Percentiles rank a stretch among this genome's conserved stretches.
phyloP scores from a whole-genome alignment of 2,888 invertebrate species.

The Agrilus mali region DNA sequence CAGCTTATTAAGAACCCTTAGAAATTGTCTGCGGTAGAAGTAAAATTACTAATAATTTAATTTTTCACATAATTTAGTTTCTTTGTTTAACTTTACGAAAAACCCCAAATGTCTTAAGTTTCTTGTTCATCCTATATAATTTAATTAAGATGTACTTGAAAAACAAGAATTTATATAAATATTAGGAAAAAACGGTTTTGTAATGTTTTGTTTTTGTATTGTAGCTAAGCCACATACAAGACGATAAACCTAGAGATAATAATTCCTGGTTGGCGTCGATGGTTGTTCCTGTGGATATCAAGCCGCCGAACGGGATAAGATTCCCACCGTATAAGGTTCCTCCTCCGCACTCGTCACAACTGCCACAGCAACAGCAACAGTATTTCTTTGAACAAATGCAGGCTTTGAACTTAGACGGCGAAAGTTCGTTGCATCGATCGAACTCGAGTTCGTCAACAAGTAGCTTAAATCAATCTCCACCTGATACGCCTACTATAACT shows the following conservation, averaged over 20 bases:
- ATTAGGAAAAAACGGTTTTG: too few species aligned
- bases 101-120: too few species aligned
- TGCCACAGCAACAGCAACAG: constrained; percentile 10
- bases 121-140: too few species aligned
- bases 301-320: constrained; percentile 27
- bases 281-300: constrained; percentile 13
- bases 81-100: too few species aligned
- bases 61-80: too few species aligned
- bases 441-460: constrained; percentile 41
- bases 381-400: constrained; percentile 37
- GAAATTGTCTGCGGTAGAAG: too few species aligned
- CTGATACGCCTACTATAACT: constrained; percentile 44
- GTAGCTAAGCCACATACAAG: constrained; percentile 50
- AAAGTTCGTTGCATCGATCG: constrained; percentile 37
- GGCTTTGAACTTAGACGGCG: constrained; percentile 36
- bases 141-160: too few species aligned
- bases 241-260: constrained; percentile 47
- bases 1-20: too few species aligned
- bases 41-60: too few species aligned
- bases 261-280: constrained; percentile 16
- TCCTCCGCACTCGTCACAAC: background rate
- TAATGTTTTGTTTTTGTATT: constrained; percentile 5
- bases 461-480: constrained; percentile 41
- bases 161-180: too few species aligned
- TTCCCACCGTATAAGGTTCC: constrained; percentile 13